Base-by-base conservation (phyloP, 2,113 vertebrate species). In the Rhegmatorhina hoffmannsi region DNA sequence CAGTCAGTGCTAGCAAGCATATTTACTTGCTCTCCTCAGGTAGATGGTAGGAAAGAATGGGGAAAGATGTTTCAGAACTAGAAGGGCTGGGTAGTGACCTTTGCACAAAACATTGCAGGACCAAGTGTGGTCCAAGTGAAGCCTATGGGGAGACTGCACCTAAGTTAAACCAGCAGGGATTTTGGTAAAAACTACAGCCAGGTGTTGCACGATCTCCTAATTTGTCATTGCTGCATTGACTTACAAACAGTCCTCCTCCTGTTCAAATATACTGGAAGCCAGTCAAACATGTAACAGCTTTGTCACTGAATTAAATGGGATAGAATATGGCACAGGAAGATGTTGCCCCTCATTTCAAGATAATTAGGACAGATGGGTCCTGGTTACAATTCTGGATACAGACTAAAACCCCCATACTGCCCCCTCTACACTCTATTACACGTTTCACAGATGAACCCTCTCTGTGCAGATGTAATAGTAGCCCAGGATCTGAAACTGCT, bases 281-380 rank as follows among this genome's bases (percentile, higher is more conserved):
- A 76, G 58, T 62, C 77, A 74, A 94, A 82, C 36, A 64, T 6
- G 9, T 62, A 82, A 74, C 74, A 89, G 82, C 24, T 94, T 79
- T 80, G 34, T 40, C 7, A 9, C 70, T 66, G 50, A 89, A 89
- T 83, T 79, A 69, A 89, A 80, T n/a, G 14, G 33, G 62, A 83
- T n/a, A 87, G 68, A 78, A 78, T 44, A 68, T 5, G 9, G 56
- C 69, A 76, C 1, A 33, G 84, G 62, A 83, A 78, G 62, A 91
- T 79, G 47, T 11, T 3, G 1, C 28, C 29, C 19, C 56, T 77
- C 63, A 82, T 90, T 91, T 90, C 50, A 82, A 58, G 33, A 50
- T 43, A 87, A 85, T 89, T 68, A 90, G 69, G 58, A 96, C 60
- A 87, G 68, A 84, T 47, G 53, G 70, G 38, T 80, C 36, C 84